Percentiles rank a stretch among this genome's conserved stretches.
Evolutionary conservation across 2,113 vertebrate genomes (phyloP).

Genomic region (Regulus satrapa): DNA sequence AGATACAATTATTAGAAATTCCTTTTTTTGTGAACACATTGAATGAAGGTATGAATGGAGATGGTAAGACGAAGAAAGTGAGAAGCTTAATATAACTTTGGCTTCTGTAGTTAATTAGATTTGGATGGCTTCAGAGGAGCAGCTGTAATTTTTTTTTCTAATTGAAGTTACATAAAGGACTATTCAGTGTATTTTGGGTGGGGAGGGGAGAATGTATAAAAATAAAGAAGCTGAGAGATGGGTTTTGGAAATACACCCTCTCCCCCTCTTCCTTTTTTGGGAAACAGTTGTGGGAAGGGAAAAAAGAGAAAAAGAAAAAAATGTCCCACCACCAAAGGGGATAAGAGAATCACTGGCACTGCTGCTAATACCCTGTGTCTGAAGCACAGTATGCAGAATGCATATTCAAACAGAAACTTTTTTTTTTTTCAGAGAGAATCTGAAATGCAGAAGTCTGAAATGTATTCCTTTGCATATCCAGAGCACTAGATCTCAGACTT

Average conservation of each 20-base stretch:
- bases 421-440: neutral
- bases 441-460: constrained; percentile 3
- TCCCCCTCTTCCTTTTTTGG: neutral
- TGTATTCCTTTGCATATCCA: neutral
- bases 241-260: constrained; percentile 61
- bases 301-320: neutral
- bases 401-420: neutral
- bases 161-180: constrained; percentile 66
- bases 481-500: neutral
- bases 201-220: constrained; percentile 53
- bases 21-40: constrained; percentile 76
- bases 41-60: constrained; percentile 78
- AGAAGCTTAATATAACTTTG: constrained; percentile 72
- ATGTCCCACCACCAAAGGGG: neutral
- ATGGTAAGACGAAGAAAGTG: constrained; percentile 75
- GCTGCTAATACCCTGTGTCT: neutral
- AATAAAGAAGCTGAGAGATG: constrained; percentile 58
- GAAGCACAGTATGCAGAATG: neutral
- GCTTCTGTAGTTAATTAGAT: constrained; percentile 79
- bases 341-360: neutral
- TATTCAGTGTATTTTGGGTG: constrained; percentile 75
- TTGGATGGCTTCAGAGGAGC: constrained; percentile 77
- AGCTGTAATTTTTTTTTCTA: constrained; percentile 71
- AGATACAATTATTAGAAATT: constrained; percentile 80
- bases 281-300: neutral